Base-by-base conservation (phyloP, 2,797 vertebrate genomes). In the Fundulus diaphanus region DNA sequence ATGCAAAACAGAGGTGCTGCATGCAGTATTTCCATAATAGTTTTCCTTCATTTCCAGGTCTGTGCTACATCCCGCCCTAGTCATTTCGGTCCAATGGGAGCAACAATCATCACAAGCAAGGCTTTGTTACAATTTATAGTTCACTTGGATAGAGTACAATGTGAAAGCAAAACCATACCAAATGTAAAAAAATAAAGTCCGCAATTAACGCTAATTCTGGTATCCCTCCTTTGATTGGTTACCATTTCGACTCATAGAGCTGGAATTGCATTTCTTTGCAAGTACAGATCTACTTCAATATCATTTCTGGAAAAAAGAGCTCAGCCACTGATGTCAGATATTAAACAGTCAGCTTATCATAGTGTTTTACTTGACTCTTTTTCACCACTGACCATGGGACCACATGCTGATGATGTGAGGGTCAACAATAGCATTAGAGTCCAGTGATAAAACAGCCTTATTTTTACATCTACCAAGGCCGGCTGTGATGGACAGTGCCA, bases 401-500 rank as follows among this genome's bases (percentile, higher is more conserved):
- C 73, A 68, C 78, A 49, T 83, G 80, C 15, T 0, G 73, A 37
- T 70, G 67, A 54, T 82, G 73, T 33, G 66, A 76, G 68, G 72
- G 27, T 61, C 81, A 79, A 80, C 86, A 87, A 79, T 68, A 81
- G 80, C 74, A 74, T 1, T 56, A 59, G 63, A 84, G 80, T 67
- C 37, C 74, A 18, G 73, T 80, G 80, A 87, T 83, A 74, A 83
- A 79, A 74, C 77, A 66, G 75, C 76, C 81, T 87, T 52, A 90
- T 90, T 87, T 80, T 87, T 85, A 81, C 78, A 16, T 69, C 77
- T 76, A 73, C 67, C 72, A 76, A 65, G 75, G 79, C 79, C 76
- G 82, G 78, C 59, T 79, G 77, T 89, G 91, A 92, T 76, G 89
- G 91, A 88, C 92, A 79, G 82, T 67, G 81, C 79, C 81, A 76